A percentile compares a stretch with the other conserved stretches of the same genome.
Evolutionary conservation across 2,113 vertebrate species (phyloP).

Genomic region (Eira barbara): DNA sequence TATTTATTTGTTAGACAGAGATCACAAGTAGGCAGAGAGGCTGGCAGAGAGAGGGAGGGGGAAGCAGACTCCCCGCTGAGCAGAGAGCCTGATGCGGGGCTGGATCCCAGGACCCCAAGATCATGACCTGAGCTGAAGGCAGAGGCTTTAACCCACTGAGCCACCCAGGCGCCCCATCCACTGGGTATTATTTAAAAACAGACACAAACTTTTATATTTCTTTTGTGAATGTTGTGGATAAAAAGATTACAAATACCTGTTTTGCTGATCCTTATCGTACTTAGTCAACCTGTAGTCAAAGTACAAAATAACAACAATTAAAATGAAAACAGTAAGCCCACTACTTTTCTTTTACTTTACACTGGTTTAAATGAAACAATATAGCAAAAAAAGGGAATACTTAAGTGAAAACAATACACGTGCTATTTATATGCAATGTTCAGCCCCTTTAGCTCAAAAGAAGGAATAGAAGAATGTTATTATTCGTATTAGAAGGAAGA

Average conservation of each 20-base stretch:
- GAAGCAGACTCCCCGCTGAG: too few species aligned
- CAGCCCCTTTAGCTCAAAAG: constrained; percentile 17
- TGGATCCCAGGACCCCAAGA: too few species aligned
- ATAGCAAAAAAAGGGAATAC: neutral
- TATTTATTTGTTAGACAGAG: too few species aligned
- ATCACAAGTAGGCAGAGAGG: too few species aligned
- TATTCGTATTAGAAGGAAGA: constrained; percentile 54
- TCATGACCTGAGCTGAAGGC: too few species aligned
- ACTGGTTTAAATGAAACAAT: constrained; percentile 15
- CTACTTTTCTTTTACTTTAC: neutral
- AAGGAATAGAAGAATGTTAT: constrained; percentile 33
- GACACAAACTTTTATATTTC: neutral
- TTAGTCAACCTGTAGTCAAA: neutral
- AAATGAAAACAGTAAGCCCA: neutral
- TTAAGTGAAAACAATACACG: neutral
- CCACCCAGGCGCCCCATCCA: too few species aligned
- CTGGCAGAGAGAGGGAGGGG: too few species aligned
- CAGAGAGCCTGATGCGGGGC: too few species aligned
- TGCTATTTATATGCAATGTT: constrained; percentile 40
- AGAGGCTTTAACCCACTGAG: too few species aligned
- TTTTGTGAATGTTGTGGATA: neutral
- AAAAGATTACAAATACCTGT: neutral
- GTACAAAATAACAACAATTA: constrained; percentile 30
- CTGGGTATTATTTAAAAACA: neutral
- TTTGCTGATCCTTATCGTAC: neutral